phyloP scores from a whole-genome alignment of 1,140 invertebrate species.

The Eumeta japonica region DNA sequence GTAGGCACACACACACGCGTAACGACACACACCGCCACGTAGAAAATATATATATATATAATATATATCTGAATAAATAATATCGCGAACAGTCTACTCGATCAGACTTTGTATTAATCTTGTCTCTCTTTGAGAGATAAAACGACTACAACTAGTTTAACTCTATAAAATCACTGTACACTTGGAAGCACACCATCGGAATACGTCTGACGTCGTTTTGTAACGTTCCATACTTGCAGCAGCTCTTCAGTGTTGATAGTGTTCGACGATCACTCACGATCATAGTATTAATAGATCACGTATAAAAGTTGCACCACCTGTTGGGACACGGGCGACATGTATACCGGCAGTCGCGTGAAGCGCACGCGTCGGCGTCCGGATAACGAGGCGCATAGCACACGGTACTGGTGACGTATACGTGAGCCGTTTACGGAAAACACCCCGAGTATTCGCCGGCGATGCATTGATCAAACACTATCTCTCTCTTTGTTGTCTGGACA shows the following conservation, averaged over 20 bases:
- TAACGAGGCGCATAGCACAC: too few species aligned
- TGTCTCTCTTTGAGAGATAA: neutral
- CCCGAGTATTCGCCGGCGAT: too few species aligned
- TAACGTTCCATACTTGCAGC: conserved; percentile 37
- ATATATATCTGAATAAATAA: conserved; percentile 27
- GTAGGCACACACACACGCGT: too few species aligned
- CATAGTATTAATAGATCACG: conserved; percentile 44
- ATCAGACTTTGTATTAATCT: conserved; percentile 33
- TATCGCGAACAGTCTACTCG: conserved; percentile 25
- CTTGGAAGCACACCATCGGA: conserved; percentile 34
- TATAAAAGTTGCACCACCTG: conserved; percentile 8
- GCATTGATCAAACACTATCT: too few species aligned
- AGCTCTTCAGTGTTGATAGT: conserved; percentile 9
- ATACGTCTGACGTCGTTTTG: conserved; percentile 19
- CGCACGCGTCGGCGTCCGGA: neutral
- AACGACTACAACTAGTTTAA: conserved; percentile 30
- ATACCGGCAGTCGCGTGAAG: neutral
- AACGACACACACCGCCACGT: neutral
- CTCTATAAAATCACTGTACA: conserved; percentile 22
- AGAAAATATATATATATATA: conserved; percentile 18
- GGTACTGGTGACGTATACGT: too few species aligned
- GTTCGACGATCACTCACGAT: conserved; percentile 31
- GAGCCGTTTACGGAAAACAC: too few species aligned
- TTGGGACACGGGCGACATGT: too few species aligned
- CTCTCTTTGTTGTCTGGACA: too few species aligned